These are phyloP conservation scores for Chrysaora quinquecirrha DNA, from an alignment of 30 jellyfish, hydroid and myxozoan species.

Conservation along the genomic window DNA sequence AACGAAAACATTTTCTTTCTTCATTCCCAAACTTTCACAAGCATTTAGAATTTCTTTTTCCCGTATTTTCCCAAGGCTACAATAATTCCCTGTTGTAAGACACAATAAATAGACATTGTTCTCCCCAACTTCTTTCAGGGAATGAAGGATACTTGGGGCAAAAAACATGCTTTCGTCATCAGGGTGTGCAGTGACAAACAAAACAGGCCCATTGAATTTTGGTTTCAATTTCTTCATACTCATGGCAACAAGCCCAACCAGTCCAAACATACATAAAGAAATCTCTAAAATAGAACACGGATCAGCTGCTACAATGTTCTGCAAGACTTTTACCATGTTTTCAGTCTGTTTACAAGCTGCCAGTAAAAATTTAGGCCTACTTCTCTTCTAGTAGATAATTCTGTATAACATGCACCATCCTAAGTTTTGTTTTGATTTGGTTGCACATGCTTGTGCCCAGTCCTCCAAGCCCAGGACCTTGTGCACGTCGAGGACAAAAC, in stretches of 20 bases:
- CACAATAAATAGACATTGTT: conserved; percentile 54
- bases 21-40: conserved; percentile 51
- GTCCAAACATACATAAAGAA: not conserved
- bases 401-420: no score
- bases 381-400: no score
- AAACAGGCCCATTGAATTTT: conserved; percentile 43
- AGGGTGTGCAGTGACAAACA: conserved; percentile 88
- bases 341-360: no score
- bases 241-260: not conserved
- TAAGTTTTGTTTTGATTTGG: no score
- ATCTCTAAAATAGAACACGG: not conserved
- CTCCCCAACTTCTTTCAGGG: conserved; percentile 8
- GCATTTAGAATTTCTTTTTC: conserved; percentile 52
- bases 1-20: conserved; percentile 20
- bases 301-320: no score
- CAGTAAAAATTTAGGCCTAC: no score
- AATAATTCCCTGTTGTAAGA: conserved; percentile 77
- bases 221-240: not conserved
- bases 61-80: conserved; percentile 69
- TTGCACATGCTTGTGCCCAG: no score
- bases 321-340: no score
- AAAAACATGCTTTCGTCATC: conserved; percentile 96
- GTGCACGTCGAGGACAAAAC: no score
- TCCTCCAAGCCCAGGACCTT: no score
- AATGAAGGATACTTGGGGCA: conserved; percentile 59